Evolutionary conservation across 2,888 invertebrate species (phyloP).

Genomic region (Bursaphelenchus okinawaensis): DNA sequence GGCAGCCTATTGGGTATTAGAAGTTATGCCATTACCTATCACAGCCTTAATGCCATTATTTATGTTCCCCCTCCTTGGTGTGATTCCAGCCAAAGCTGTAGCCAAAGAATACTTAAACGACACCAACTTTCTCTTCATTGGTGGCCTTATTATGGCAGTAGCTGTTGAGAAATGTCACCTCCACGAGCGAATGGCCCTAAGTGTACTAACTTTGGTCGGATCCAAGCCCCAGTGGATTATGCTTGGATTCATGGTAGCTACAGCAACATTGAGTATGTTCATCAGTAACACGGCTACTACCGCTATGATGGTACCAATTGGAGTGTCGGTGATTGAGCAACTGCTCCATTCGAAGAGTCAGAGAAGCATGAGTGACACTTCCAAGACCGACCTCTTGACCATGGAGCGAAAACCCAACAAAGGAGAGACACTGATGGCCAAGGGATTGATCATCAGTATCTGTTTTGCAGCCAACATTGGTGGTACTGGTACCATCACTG

Average conservation of each 20-base stretch:
- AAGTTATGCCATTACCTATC: constrained; percentile 53
- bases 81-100: constrained; percentile 42
- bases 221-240: constrained; percentile 52
- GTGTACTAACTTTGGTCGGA: constrained; percentile 40
- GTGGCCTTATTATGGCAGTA: constrained; percentile 54
- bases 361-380: constrained; percentile 33
- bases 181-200: constrained; percentile 46
- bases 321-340: constrained; percentile 35
- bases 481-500: constrained; percentile 42
- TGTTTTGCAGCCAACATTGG: constrained; percentile 47
- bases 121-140: constrained; percentile 56
- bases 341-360: constrained; percentile 36
- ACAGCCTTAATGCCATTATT: constrained; percentile 53
- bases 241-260: constrained; percentile 55
- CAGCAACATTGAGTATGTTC: constrained; percentile 58
- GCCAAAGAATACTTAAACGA: constrained; percentile 47
- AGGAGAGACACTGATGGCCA: constrained; percentile 31
- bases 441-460: constrained; percentile 39
- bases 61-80: constrained; percentile 50
- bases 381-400: constrained; percentile 2
- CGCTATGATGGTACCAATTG: constrained; percentile 50
- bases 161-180: constrained; percentile 55
- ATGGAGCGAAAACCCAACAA: not conserved
- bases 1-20: constrained; percentile 52
- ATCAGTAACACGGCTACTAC: constrained; percentile 60